phyloP scores from a whole-genome alignment of 1,140 invertebrate genomes.

The Cotesia typhae region DNA sequence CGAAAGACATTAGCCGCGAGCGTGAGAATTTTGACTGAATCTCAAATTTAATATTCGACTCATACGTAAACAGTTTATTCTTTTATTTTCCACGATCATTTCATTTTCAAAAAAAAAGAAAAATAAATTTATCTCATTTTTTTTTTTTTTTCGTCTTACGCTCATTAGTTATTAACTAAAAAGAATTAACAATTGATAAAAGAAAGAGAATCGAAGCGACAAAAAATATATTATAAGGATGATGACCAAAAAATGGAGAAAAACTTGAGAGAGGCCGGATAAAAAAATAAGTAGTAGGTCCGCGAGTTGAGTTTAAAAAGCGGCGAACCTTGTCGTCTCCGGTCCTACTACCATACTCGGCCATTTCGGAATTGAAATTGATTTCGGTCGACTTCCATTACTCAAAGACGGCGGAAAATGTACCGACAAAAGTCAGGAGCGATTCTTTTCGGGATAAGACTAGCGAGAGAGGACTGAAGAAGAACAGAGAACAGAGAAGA shows the following conservation, averaged over 20 bases:
- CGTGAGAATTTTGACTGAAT: no score
- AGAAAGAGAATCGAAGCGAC: not conserved
- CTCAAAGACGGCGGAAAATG: conserved; percentile 50
- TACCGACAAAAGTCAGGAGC: conserved; percentile 56
- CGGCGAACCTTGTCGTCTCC: conserved; percentile 33
- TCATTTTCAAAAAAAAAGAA: no score
- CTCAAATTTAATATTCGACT: no score
- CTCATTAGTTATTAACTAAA: no score
- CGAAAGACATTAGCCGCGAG: not conserved
- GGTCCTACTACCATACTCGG: conserved; percentile 19
- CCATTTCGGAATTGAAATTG: conserved; percentile 55
- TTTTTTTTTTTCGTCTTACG: no score
- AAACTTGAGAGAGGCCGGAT: not conserved
- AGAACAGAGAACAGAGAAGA: not conserved
- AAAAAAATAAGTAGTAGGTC: conserved; percentile 11
- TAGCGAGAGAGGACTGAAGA: conserved; percentile 3
- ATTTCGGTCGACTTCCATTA: conserved; percentile 58
- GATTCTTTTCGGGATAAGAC: conserved; percentile 54
- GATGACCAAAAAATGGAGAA: conserved; percentile 11
- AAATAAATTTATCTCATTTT: no score
- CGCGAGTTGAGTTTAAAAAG: conserved; percentile 26
- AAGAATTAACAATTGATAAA: no score
- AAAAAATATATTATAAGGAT: conserved; percentile 7
- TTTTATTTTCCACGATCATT: no score
- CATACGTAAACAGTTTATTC: no score